Conservation (phyloP, 2,113 vertebrate genomes). For the Amphilophus citrinellus region DNA sequence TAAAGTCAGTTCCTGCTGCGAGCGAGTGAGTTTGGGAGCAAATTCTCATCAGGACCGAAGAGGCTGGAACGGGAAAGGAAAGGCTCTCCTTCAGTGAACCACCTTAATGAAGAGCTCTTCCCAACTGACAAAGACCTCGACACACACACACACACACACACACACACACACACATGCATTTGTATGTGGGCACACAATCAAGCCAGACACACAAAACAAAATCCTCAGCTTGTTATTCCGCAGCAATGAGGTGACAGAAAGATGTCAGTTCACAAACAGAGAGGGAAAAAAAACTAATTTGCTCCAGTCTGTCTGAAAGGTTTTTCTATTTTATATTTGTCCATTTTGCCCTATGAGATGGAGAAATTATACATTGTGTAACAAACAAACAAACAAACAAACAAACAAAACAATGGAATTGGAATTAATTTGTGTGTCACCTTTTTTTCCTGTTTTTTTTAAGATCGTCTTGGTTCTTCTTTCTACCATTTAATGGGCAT, state of each 20-base stretch:
- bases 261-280: not conserved
- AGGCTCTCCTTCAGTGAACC: not conserved
- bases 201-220: not conserved
- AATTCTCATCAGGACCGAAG: slow-evolving; percentile 31
- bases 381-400: too few relatives aligned
- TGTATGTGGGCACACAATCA: not conserved
- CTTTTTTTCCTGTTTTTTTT: too few relatives aligned
- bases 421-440: too few relatives aligned
- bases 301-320: not conserved
- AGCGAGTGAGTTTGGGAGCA: slow-evolving; percentile 7
- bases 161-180: not conserved
- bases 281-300: not conserved
- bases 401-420: too few relatives aligned
- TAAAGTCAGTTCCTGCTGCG: slow-evolving; percentile 27
- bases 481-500: not conserved
- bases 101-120: slow-evolving; percentile 42
- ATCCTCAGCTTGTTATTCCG: not conserved
- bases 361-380: too few relatives aligned
- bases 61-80: not conserved
- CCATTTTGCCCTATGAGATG: not conserved
- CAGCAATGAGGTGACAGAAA: not conserved
- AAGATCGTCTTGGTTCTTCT: not conserved
- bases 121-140: not conserved
- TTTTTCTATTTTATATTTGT: not conserved
- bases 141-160: not conserved